Percentiles rank a stretch among this genome's conserved stretches.
Evolutionary conservation across 2,888 invertebrate species (phyloP).

Genomic region (Erpobdella octoculata): DNA sequence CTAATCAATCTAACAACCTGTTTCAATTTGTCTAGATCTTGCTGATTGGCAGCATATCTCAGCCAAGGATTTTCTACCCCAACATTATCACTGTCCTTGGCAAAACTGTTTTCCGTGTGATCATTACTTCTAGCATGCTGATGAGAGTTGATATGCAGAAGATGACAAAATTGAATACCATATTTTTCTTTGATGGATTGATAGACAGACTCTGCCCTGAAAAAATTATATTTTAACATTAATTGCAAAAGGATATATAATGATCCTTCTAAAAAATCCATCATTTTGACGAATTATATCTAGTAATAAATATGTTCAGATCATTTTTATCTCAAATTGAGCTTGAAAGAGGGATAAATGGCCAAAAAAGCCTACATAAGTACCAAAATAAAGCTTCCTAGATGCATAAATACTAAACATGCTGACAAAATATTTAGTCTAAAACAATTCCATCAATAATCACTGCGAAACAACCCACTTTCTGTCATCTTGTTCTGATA

Average conservation of each 20-base stretch:
- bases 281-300: no score
- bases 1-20: no score
- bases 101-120: no score
- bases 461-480: conserved; percentile 64
- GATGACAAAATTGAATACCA: conserved; percentile 77
- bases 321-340: not conserved
- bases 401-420: not conserved
- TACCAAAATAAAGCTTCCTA: not conserved
- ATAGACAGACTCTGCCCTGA: conserved; percentile 74
- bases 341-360: not conserved
- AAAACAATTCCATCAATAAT: not conserved
- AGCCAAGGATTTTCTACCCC: no score
- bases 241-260: not conserved
- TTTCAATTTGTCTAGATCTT: no score
- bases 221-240: not conserved
- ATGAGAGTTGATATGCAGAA: conserved; percentile 77
- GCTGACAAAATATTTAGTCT: no score
- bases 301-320: no score
- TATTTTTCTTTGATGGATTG: conserved; percentile 77
- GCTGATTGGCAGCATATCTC: no score
- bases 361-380: not conserved
- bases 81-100: no score
- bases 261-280: no score
- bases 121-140: no score
- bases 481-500: conserved; percentile 61